Evolutionary conservation across 2,888 invertebrate species (phyloP).

Genomic region (Phymatocera aterrima): DNA sequence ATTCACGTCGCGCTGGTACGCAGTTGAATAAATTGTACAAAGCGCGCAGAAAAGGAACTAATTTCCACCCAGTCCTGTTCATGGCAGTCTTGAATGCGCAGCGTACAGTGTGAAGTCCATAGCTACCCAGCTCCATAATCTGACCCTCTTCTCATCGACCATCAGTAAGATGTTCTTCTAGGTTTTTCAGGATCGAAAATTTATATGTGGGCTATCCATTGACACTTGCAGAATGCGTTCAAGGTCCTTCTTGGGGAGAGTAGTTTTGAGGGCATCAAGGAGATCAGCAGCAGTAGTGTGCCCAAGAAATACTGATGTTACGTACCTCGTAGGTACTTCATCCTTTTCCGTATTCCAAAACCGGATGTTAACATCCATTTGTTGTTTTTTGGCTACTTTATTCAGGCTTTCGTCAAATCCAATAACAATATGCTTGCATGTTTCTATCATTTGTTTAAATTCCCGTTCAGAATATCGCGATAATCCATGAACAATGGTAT

Average conservation of each 20-base stretch:
- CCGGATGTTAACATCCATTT: constrained; percentile 59
- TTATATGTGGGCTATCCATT: constrained; percentile 51
- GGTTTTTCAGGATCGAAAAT: constrained; percentile 44
- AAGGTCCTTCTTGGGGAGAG: neutral
- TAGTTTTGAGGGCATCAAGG: constrained; percentile 13
- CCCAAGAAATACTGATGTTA: constrained; percentile 16
- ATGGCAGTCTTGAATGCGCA: constrained; percentile 59
- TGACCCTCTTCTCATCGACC: neutral
- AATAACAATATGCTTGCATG: constrained; percentile 47
- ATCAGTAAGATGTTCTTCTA: neutral
- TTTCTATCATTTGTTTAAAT: constrained; percentile 47
- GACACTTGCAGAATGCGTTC: constrained; percentile 9
- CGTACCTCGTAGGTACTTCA: constrained; percentile 28
- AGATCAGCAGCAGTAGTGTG: constrained; percentile 11
- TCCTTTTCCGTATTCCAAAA: neutral
- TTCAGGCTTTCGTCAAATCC: constrained; percentile 58
- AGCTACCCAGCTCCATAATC: constrained; percentile 61
- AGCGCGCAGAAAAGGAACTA: constrained; percentile 40
- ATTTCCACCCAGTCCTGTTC: constrained; percentile 19
- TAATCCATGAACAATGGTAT: constrained; percentile 52
- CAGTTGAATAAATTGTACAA: constrained; percentile 46
- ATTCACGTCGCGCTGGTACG: constrained; percentile 33
- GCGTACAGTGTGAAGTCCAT: constrained; percentile 63
- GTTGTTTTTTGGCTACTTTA: constrained; percentile 53
- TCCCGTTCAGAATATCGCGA: constrained; percentile 50